Conservation (phyloP, 2,888 invertebrate genomes). For the Drosophila ustulata region DNA sequence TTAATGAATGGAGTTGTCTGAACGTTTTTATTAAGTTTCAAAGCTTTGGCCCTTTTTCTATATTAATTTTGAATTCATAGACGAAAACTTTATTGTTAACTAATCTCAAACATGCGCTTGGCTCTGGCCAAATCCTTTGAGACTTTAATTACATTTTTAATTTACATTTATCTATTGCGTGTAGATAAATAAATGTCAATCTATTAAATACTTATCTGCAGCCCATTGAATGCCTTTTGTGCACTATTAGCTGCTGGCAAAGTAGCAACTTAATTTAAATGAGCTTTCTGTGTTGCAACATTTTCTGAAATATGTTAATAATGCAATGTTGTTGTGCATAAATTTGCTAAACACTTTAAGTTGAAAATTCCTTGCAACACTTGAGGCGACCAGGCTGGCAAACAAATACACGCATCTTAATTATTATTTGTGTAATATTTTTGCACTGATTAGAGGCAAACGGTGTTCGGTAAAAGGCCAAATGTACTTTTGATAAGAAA, state of each 20-base stretch:
- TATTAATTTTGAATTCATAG: not conserved
- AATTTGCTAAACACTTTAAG: conserved; percentile 5
- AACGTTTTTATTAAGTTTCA: not conserved
- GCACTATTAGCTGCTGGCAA: not conserved
- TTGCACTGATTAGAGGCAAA: not conserved
- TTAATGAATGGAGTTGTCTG: not conserved
- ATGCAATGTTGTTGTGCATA: not conserved
- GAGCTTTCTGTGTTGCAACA: not conserved
- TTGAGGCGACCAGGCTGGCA: not conserved
- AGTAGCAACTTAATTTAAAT: not conserved
- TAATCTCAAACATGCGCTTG: not conserved
- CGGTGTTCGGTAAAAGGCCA: not conserved
- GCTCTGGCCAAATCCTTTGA: not conserved
- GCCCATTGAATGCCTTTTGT: not conserved
- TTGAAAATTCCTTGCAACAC: not conserved
- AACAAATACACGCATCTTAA: conserved; percentile 2
- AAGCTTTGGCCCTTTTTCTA: not conserved
- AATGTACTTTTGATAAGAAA: conserved; percentile 12
- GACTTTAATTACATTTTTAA: not conserved
- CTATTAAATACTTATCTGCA: not conserved
- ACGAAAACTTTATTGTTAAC: not conserved
- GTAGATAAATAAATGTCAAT: no score
- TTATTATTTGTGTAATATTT: conserved; percentile 4
- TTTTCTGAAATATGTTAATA: not conserved
- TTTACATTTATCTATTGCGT: not conserved